phyloP scores from a whole-genome alignment of 2,888 invertebrate species.

The Esperia sulphurella region DNA sequence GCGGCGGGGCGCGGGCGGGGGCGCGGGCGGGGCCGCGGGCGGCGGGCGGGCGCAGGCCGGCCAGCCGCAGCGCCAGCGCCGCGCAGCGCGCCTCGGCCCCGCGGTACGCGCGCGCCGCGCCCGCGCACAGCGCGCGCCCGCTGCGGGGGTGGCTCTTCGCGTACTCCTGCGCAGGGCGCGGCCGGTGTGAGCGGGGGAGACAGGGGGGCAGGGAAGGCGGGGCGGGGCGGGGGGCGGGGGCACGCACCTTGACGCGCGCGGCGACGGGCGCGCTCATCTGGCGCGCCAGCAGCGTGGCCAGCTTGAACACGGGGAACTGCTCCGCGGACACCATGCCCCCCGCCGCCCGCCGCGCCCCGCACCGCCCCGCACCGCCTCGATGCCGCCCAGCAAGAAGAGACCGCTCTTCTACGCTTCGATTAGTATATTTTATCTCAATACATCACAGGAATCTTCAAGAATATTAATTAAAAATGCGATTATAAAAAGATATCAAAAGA shows the following conservation, averaged over 20 bases:
- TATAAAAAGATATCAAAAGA: too few species aligned
- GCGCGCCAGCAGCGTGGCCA: conserved; percentile 40
- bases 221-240: background rate
- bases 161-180: conserved; percentile 19
- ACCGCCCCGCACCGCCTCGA: too few species aligned
- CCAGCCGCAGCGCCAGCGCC: conserved; percentile 31
- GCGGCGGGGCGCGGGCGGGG: conserved; percentile 17
- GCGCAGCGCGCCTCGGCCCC: conserved; percentile 30
- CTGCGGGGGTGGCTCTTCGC: conserved; percentile 33
- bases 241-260: conserved; percentile 31
- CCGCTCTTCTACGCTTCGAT: too few species aligned
- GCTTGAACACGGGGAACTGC: conserved; percentile 41
- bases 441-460: too few species aligned
- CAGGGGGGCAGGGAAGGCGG: too few species aligned
- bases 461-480: too few species aligned
- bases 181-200: background rate
- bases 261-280: conserved; percentile 42
- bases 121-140: conserved; percentile 27
- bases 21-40: conserved; percentile 3
- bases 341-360: background rate
- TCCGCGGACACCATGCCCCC: conserved; percentile 50
- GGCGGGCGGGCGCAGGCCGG: too few species aligned
- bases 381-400: too few species aligned
- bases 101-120: conserved; percentile 26
- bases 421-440: too few species aligned